Conservation (phyloP, 2,797 vertebrate genomes). For the Cygnus olor region DNA sequence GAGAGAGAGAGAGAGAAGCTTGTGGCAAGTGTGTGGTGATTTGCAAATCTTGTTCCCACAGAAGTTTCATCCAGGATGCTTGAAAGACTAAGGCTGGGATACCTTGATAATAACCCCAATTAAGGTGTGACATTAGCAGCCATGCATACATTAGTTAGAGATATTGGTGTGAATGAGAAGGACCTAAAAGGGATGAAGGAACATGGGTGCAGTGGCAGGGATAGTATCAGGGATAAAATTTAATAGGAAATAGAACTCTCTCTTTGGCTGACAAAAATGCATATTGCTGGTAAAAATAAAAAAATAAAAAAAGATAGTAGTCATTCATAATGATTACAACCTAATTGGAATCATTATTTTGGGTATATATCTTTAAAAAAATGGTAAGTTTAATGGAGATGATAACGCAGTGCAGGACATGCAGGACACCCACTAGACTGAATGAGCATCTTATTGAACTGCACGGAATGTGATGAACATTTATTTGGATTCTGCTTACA, state of each 20-base stretch:
- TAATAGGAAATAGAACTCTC: conserved; percentile 34
- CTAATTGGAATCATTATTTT: conserved; percentile 56
- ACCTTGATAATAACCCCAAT: conserved; percentile 16
- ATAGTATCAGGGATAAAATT: conserved; percentile 46
- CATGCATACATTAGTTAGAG: background rate
- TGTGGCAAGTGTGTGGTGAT: background rate
- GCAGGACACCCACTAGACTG: background rate
- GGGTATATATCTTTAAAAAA: conserved; percentile 49
- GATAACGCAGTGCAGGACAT: background rate
- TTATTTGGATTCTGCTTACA: conserved; percentile 7
- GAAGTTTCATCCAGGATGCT: background rate
- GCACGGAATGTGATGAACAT: background rate
- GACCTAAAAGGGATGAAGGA: conserved; percentile 31
- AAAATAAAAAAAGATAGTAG: background rate
- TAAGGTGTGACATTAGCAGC: conserved; percentile 24
- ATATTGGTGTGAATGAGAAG: conserved; percentile 12
- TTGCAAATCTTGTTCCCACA: background rate
- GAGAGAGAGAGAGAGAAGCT: background rate
- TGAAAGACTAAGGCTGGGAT: conserved; percentile 16
- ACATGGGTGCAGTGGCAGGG: background rate
- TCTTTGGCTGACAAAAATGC: conserved; percentile 33
- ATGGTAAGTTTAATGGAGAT: conserved; percentile 39
- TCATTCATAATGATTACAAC: conserved; percentile 20
- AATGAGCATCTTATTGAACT: conserved; percentile 41
- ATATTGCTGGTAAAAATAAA: conserved; percentile 12